Evolutionary conservation across 1,140 invertebrate species (phyloP).

Genomic region (Mylabris phalerata): DNA sequence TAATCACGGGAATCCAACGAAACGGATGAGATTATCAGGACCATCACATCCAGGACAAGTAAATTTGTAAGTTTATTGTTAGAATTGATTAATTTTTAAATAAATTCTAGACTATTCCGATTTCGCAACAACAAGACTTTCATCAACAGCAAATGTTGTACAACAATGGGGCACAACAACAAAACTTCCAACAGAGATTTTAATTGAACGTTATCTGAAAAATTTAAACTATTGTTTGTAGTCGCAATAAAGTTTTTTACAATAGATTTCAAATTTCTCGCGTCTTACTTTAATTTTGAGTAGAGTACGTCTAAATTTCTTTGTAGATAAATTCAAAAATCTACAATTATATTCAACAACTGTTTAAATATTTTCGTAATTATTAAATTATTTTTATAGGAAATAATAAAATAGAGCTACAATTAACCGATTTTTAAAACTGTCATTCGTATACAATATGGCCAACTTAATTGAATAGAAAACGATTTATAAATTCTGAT

Average conservation of each 20-base stretch:
- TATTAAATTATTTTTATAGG: too few relatives aligned
- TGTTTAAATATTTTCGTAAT: too few relatives aligned
- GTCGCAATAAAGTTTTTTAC: not conserved
- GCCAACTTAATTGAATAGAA: too few relatives aligned
- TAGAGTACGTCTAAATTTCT: too few relatives aligned
- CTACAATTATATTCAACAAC: too few relatives aligned
- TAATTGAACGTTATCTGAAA: slow-evolving; percentile 19
- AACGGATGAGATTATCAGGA: slow-evolving; percentile 51
- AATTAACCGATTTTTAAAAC: too few relatives aligned
- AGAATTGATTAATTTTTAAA: slow-evolving; percentile 1
- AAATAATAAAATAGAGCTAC: too few relatives aligned
- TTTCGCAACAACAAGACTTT: slow-evolving; percentile 44
- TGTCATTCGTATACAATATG: too few relatives aligned
- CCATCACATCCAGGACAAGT: slow-evolving; percentile 37
- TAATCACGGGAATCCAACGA: slow-evolving; percentile 43
- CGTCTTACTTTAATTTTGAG: too few relatives aligned
- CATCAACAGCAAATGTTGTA: slow-evolving; percentile 60
- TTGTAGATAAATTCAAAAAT: too few relatives aligned
- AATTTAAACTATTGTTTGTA: not conserved
- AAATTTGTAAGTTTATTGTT: slow-evolving; percentile 27
- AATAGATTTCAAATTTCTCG: not conserved
- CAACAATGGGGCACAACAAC: slow-evolving; percentile 46
- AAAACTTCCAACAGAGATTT: slow-evolving; percentile 59
- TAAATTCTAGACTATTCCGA: slow-evolving; percentile 35
- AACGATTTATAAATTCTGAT: too few relatives aligned